Evolutionary conservation across 1,140 invertebrate genomes (phyloP).

Genomic region (Euglossa dilemma): DNA sequence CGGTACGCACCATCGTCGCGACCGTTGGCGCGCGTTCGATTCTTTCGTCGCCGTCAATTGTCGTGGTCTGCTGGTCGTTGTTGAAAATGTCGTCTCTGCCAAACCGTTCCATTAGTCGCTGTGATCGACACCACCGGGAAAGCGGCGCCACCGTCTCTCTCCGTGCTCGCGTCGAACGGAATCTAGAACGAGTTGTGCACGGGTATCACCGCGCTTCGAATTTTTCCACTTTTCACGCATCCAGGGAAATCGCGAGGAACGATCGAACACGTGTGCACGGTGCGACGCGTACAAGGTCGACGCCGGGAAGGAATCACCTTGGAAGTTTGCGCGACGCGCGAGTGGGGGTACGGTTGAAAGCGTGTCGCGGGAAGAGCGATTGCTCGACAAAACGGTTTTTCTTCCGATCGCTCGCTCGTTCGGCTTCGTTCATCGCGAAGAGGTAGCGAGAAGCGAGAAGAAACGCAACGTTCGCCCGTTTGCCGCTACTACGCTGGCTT

Average conservation of each 20-base stretch:
- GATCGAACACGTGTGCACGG: not conserved
- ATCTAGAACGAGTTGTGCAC: not conserved
- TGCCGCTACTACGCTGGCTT: not conserved
- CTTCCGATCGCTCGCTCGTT: conserved; percentile 26
- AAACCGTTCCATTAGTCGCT: not conserved
- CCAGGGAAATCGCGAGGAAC: not conserved
- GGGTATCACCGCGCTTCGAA: too few species aligned
- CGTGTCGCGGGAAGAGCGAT: not conserved
- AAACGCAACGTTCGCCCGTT: conserved; percentile 12
- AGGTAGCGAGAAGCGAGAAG: conserved; percentile 41
- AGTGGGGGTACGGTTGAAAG: not conserved
- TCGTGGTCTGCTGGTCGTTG: too few species aligned
- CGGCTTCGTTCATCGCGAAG: conserved; percentile 28
- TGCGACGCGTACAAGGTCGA: not conserved
- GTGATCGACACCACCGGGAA: not conserved
- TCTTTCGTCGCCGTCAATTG: not conserved
- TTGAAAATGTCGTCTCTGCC: not conserved
- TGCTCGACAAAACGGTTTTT: not conserved
- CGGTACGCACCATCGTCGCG: not conserved
- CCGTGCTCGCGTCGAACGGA: not conserved
- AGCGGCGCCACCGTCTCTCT: not conserved
- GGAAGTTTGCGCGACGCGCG: not conserved
- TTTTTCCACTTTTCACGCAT: not conserved
- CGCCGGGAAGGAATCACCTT: not conserved
- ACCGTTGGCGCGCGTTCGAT: not conserved